These are phyloP conservation scores for Momotus momota DNA, from an alignment of 2,797 vertebrate species.

Conservation along the genomic window DNA sequence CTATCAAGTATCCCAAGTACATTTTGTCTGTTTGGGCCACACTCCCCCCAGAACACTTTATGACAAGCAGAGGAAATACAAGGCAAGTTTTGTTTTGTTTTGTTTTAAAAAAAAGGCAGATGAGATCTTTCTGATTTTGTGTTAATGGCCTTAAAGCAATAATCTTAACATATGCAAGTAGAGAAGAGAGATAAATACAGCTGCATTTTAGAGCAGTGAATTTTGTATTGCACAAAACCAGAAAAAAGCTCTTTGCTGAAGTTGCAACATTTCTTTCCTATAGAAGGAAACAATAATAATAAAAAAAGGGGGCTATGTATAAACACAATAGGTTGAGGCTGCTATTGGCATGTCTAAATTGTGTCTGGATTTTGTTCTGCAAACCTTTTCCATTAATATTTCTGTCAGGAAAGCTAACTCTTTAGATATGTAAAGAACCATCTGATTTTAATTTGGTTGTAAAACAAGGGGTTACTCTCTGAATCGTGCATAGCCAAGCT, in stretches of 20 bases:
- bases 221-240: background rate
- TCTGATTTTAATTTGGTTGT: slow-evolving; percentile 65
- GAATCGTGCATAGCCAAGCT: background rate
- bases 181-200: background rate
- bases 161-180: background rate
- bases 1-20: background rate
- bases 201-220: background rate
- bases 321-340: slow-evolving; percentile 45
- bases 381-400: slow-evolving; percentile 60
- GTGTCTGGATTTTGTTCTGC: slow-evolving; percentile 56
- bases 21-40: background rate
- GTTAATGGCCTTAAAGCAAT: background rate
- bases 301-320: background rate
- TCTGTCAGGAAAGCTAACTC: slow-evolving; percentile 44
- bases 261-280: background rate
- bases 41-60: background rate
- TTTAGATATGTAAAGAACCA: slow-evolving; percentile 39
- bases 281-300: slow-evolving; percentile 22
- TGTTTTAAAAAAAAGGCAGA: background rate
- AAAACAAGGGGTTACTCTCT: slow-evolving; percentile 52
- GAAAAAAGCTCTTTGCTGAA: slow-evolving; percentile 6
- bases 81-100: background rate
- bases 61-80: background rate
- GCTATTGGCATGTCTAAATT: slow-evolving; percentile 22
- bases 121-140: background rate